Evolutionary conservation across 2,888 invertebrate species (phyloP), one percentile per base, ranked within the genome.

Genomic region (Volucella bombylans): DNA sequence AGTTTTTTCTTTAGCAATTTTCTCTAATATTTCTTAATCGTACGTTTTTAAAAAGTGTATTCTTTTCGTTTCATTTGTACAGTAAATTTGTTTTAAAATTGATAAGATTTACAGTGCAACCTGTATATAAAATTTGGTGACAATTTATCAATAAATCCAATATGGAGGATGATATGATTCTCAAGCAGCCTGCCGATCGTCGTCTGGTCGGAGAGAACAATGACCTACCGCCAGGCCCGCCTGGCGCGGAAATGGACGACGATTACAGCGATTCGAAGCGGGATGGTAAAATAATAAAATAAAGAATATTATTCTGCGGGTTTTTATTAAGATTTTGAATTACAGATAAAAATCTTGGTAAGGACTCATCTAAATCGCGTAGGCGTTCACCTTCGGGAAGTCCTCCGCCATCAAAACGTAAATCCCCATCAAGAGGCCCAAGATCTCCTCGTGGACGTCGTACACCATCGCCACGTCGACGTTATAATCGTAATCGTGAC

Each of bases 131-230:
- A 38, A 52, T 12, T 31, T 11, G 41, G 31, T 8, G 9, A 15
- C n/a, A 18, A 8, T 11, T 15, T 4, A 61, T 9, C 11, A 8
- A 23, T 6, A 64, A 74, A 80, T 45, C 14, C 72, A 89, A 87
- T 62, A 91, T 91, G 92, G 91, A 91, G 59, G 91, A 90, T 59
- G 90, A 90, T 15, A 87, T 89, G 57, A 88, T 88, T 65, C 79
- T 89, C 12, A 89, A 89, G 81, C 90, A 90, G 73, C 88, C 89
- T 8, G 65, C 87, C 4, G 91, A 90, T 62, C 88, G 90, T 10
- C 90, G 90, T 2, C 82, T 91, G 54, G 78, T 83, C 39, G 89
- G 88, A 1, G 89, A 87, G 14, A 87, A 88, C 9, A 88, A 87
- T 78, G 87, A 89, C 18, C 77, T 90, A 71, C 89, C 89, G 8